Conservation (phyloP, 1,140 invertebrate genomes). For the Meloidogyne hapla region DNA sequence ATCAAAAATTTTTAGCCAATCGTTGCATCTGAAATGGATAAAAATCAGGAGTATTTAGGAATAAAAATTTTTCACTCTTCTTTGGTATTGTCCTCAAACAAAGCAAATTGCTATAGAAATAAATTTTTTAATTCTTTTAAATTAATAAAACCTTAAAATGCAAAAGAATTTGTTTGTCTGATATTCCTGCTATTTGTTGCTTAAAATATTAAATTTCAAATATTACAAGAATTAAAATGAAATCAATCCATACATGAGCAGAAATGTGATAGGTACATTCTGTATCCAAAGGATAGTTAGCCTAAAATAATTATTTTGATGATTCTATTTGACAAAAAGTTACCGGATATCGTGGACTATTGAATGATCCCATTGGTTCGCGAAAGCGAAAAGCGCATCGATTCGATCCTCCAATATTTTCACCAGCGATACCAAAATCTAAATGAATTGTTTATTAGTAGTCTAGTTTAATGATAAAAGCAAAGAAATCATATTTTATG, state of each 20-base stretch:
- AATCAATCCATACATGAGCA: background rate
- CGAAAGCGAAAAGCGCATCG: slow-evolving; percentile 56
- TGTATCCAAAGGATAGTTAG: slow-evolving; percentile 55
- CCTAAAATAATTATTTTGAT: too few species aligned
- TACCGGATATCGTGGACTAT: slow-evolving; percentile 61
- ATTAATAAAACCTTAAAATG: slow-evolving; percentile 49
- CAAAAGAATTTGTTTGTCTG: slow-evolving; percentile 53
- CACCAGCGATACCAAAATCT: slow-evolving; percentile 62
- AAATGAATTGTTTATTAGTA: background rate
- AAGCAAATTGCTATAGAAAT: slow-evolving; percentile 54
- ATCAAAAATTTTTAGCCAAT: slow-evolving; percentile 62
- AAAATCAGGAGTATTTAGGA: background rate
- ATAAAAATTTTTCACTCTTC: slow-evolving; percentile 33
- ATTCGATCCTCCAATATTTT: slow-evolving; percentile 57
- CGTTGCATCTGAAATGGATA: slow-evolving; percentile 42
- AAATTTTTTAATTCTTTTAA: background rate
- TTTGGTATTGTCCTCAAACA: slow-evolving; percentile 51
- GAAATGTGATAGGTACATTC: slow-evolving; percentile 60
- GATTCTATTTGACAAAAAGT: slow-evolving; percentile 39
- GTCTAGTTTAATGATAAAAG: too few species aligned
- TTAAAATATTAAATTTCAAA: too few species aligned
- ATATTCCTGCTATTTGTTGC: slow-evolving; percentile 40
- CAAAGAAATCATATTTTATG: background rate
- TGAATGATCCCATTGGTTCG: slow-evolving; percentile 52
- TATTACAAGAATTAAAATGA: too few species aligned